Conservation (phyloP, 1,140 invertebrate species). For the Bursaphelenchus mucronatus region DNA sequence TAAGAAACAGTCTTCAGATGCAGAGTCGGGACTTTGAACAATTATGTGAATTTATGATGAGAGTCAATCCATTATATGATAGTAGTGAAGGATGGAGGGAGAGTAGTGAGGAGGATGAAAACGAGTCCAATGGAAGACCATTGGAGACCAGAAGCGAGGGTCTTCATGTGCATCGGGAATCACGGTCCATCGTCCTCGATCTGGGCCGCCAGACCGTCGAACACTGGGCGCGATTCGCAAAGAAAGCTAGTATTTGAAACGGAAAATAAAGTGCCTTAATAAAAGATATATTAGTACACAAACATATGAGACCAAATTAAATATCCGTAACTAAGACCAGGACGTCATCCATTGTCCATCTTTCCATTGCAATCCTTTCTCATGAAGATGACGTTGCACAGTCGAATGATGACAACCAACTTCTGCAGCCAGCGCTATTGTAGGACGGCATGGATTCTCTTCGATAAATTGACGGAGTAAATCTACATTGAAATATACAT, state of each 20-base stretch:
- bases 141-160: slow-evolving; percentile 24
- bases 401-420: too few relatives aligned
- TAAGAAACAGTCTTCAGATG: slow-evolving; percentile 51
- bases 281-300: too few relatives aligned
- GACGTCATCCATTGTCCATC: too few relatives aligned
- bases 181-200: slow-evolving; percentile 49
- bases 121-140: slow-evolving; percentile 21
- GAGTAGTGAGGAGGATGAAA: slow-evolving; percentile 27
- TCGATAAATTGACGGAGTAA: too few relatives aligned
- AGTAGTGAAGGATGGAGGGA: slow-evolving; percentile 54
- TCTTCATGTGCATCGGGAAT: slow-evolving; percentile 28
- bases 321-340: too few relatives aligned
- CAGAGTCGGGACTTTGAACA: slow-evolving; percentile 58
- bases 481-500: too few relatives aligned
- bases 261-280: neutral
- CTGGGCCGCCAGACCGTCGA: slow-evolving; percentile 46
- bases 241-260: slow-evolving; percentile 48
- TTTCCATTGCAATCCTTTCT: too few relatives aligned
- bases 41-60: slow-evolving; percentile 56
- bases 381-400: too few relatives aligned
- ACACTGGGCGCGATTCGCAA: slow-evolving; percentile 49
- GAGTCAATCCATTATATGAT: slow-evolving; percentile 56
- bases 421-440: too few relatives aligned
- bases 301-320: too few relatives aligned
- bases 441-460: too few relatives aligned